These are phyloP conservation scores for Mareca penelope DNA, from an alignment of 2,797 vertebrate genomes.

Conservation along the genomic window DNA sequence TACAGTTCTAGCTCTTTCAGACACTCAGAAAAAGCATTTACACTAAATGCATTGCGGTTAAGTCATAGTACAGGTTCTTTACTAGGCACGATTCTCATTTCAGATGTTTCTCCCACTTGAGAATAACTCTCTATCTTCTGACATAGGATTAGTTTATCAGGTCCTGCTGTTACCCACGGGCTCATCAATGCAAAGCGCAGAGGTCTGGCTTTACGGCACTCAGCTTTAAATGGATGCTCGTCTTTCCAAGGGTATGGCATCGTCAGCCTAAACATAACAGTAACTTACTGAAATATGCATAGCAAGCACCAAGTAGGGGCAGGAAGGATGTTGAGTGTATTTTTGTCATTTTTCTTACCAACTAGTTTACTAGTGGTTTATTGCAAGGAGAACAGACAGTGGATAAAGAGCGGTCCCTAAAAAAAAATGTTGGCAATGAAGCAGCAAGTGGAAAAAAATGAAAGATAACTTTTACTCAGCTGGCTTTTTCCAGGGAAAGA, in stretches of 20 bases:
- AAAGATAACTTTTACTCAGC: background rate
- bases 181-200: background rate
- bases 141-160: background rate
- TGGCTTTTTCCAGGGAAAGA: background rate
- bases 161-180: background rate
- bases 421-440: background rate
- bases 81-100: background rate
- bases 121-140: background rate
- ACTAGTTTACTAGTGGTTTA: background rate
- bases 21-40: background rate
- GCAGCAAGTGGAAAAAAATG: background rate
- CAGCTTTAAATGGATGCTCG: background rate
- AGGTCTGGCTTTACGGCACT: background rate
- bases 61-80: background rate
- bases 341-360: background rate
- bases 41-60: background rate
- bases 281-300: background rate
- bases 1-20: background rate
- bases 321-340: background rate
- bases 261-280: background rate
- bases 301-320: background rate
- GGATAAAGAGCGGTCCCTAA: background rate
- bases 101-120: background rate
- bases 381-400: background rate
- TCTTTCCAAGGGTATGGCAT: background rate